Base-by-base conservation (phyloP, 2,113 vertebrate species). In the Platycercus adscitus region DNA sequence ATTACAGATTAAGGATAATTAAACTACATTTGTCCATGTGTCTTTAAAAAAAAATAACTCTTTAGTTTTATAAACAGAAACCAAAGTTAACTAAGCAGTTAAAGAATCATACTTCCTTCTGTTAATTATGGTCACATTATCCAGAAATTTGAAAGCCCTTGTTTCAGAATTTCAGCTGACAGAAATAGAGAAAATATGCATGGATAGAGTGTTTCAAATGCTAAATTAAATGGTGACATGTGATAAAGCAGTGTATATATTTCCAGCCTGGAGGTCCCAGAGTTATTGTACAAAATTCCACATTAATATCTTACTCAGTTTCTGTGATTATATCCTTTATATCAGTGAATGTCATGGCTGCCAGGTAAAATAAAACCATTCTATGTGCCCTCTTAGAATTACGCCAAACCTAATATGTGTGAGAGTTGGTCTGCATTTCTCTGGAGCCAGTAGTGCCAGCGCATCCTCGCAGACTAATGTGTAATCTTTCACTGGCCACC, bases 321-420 rank as follows among this genome's bases (percentile, higher is more conserved):
- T 94, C 85, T 77, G 70, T 68, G 93, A 97, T 96, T 97, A 97
- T 87, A 90, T 94, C 93, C 91, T 97, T 96, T 96, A 96, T 96
- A 97, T 96, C 96, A 96, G 89, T 52, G 91, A 95, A 94, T 93
- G 93, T 95, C 93, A 95, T 55, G 91, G 71, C 89, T 97, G 93
- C 94, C 93, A 96, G 94, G 95, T 96, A 80, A 96, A 95, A 96
- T 96, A 95, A 97, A 97, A 63, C 86, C 85, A 91, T 96, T 82
- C 44, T 81, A 39, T 83, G 87, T 19, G 93, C 94, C 90, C 95
- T 93, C 85, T 89, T 52, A 91, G 89, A 89, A 96, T 96, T 91
- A 96, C 86, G 92, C 96, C 96, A 96, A 94, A 92, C 86, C 86
- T 84, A 96, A 96, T 96, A 96, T 0, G 12, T 18, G 85, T 43